These are phyloP conservation scores for Rhaphigaster nebulosa DNA, from an alignment of 2,888 invertebrate genomes.

Conservation along the genomic window DNA sequence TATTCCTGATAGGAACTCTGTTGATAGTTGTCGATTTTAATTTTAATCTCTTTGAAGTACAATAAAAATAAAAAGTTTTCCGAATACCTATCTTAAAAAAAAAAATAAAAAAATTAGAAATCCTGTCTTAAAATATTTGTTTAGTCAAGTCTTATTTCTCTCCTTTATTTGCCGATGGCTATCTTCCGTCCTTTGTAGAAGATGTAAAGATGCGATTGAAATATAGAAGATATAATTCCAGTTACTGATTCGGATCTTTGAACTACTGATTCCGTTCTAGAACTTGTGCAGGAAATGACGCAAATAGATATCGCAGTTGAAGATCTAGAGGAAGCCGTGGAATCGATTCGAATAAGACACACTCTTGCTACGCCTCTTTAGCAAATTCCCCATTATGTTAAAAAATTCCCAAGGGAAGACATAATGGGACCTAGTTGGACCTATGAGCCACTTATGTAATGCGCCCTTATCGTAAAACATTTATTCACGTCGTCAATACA, in stretches of 20 bases:
- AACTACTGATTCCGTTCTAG: background rate
- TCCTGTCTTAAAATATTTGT: background rate
- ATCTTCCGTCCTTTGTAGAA: background rate
- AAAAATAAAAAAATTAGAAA: background rate
- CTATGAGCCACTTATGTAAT: conserved; percentile 28
- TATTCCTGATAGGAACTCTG: too few relatives aligned
- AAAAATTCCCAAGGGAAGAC: background rate
- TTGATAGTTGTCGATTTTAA: too few relatives aligned
- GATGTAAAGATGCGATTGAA: background rate
- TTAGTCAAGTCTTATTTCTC: background rate
- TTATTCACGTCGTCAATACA: conserved; percentile 23
- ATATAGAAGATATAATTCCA: conserved; percentile 2
- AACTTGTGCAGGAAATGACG: conserved; percentile 7
- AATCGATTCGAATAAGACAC: background rate
- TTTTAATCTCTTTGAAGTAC: too few relatives aligned
- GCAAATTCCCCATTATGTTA: conserved; percentile 12
- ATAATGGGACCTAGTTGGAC: background rate
- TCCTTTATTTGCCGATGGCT: background rate
- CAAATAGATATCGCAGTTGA: background rate
- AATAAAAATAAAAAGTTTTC: too few relatives aligned
- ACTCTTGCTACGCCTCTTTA: background rate
- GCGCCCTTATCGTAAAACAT: conserved; percentile 24
- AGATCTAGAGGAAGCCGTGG: background rate
- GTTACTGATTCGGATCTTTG: background rate
- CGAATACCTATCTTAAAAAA: too few relatives aligned